Evolutionary conservation across 1,140 invertebrate species (phyloP).

Genomic region (Metaphire vulgaris): DNA sequence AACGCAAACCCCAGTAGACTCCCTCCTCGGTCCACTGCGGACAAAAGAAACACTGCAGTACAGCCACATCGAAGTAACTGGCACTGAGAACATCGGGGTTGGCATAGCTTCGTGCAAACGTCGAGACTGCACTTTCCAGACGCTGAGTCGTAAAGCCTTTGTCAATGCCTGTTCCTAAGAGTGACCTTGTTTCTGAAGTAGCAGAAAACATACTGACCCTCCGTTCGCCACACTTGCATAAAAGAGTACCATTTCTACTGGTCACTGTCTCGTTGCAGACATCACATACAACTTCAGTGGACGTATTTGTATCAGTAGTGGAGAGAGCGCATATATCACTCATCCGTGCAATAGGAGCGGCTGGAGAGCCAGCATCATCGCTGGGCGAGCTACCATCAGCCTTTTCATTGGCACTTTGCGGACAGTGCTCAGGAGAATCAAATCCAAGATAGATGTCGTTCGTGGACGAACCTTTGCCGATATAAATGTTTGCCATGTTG

Average conservation of each 20-base stretch:
- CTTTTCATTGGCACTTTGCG: conserved; percentile 18
- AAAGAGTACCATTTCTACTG: background rate
- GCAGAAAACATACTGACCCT: conserved; percentile 31
- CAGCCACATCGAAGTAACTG: conserved; percentile 90
- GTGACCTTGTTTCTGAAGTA: conserved; percentile 31
- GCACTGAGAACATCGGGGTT: conserved; percentile 53
- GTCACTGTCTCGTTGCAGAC: conserved; percentile 38
- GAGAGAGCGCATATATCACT: conserved; percentile 45
- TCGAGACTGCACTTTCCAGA: conserved; percentile 41
- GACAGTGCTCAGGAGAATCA: conserved; percentile 22
- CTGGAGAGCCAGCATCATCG: conserved; percentile 33
- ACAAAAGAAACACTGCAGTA: conserved; percentile 90
- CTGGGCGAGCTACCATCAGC: background rate
- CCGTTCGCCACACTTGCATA: background rate
- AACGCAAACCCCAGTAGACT: conserved; percentile 93
- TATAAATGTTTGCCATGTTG: conserved; percentile 50
- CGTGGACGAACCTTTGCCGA: conserved; percentile 46
- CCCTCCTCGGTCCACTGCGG: conserved; percentile 97
- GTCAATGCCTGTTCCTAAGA: conserved; percentile 35
- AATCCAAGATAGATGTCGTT: conserved; percentile 42
- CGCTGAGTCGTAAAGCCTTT: conserved; percentile 45
- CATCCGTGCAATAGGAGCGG: conserved; percentile 45
- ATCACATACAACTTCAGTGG: conserved; percentile 47
- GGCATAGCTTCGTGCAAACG: conserved; percentile 33
- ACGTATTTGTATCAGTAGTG: conserved; percentile 28